Percentiles rank a stretch among this genome's conserved stretches.
Evolutionary conservation across 1,140 invertebrate genomes (phyloP).

Genomic region (Euwallacea fornicatus): DNA sequence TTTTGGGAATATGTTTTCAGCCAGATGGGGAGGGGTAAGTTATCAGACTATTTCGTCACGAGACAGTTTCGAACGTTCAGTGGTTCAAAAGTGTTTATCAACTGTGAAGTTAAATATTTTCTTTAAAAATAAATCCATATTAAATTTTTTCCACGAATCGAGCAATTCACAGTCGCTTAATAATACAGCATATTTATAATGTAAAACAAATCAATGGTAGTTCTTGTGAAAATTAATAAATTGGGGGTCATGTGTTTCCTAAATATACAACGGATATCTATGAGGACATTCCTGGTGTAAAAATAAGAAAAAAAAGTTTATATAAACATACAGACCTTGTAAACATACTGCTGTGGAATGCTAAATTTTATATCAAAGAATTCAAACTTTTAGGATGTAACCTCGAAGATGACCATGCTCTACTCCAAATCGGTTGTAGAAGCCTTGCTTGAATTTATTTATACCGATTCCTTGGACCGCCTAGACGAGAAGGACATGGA

Average conservation of each 20-base stretch:
- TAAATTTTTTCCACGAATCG: constrained; percentile 1
- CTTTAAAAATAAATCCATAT: neutral
- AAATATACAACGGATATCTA: too few species aligned
- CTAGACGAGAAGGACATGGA: constrained; percentile 61
- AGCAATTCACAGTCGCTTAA: neutral
- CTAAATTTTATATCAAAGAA: neutral
- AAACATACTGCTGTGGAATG: too few species aligned
- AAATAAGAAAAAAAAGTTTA: too few species aligned
- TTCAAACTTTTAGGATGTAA: constrained; percentile 36
- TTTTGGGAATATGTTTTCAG: constrained; percentile 73
- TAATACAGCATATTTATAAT: neutral
- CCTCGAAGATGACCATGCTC: constrained; percentile 41
- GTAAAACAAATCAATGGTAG: too few species aligned
- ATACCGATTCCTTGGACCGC: constrained; percentile 63
- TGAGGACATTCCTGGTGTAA: too few species aligned
- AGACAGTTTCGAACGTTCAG: neutral
- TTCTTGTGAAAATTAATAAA: too few species aligned
- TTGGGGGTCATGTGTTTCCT: too few species aligned
- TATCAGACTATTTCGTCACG: neutral
- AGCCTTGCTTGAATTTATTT: constrained; percentile 67
- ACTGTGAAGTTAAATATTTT: neutral
- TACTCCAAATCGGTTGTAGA: constrained; percentile 54
- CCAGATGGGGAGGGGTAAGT: constrained; percentile 69
- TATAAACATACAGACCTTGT: too few species aligned
- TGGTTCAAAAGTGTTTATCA: neutral